These are phyloP conservation scores for Axea sp. DNA, from an alignment of 2,888 invertebrate genomes.

Conservation along the genomic window DNA sequence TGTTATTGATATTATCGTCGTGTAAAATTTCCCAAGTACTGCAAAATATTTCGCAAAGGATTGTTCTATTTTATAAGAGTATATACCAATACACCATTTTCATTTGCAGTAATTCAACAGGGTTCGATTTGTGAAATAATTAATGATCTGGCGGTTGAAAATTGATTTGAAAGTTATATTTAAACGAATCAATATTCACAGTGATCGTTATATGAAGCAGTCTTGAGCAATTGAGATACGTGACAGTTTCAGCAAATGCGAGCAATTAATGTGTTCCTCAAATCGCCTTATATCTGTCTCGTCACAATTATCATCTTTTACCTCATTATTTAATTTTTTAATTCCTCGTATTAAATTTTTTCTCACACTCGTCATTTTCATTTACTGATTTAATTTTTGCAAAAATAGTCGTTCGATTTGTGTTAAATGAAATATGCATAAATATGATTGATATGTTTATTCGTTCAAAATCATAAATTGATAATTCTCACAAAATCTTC, in stretches of 20 bases:
- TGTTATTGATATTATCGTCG: too few species aligned
- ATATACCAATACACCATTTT: too few species aligned
- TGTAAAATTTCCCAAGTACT: too few species aligned
- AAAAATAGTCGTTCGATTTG: slow-evolving; percentile 49
- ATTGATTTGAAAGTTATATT: slow-evolving; percentile 44
- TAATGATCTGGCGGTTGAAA: slow-evolving; percentile 23
- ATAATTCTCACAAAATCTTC: too few species aligned
- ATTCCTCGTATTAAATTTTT: slow-evolving; percentile 21
- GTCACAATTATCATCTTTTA: background rate
- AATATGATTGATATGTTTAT: too few species aligned
- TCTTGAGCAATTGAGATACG: slow-evolving; percentile 30
- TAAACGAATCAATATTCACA: slow-evolving; percentile 43
- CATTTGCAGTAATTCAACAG: slow-evolving; percentile 32
- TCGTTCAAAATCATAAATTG: too few species aligned
- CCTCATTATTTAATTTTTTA: slow-evolving; percentile 20
- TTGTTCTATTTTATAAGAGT: too few species aligned
- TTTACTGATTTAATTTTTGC: slow-evolving; percentile 20
- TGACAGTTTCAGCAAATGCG: slow-evolving; percentile 58
- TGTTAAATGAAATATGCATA: slow-evolving; percentile 42
- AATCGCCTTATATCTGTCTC: slow-evolving; percentile 23
- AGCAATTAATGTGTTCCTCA: slow-evolving; percentile 49
- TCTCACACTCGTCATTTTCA: slow-evolving; percentile 6
- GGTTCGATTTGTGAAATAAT: slow-evolving; percentile 21
- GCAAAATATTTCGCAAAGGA: too few species aligned
- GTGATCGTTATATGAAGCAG: slow-evolving; percentile 6